Evolutionary conservation across 2,888 invertebrate genomes (phyloP).

Genomic region (Leptopilina drosophilae): DNA sequence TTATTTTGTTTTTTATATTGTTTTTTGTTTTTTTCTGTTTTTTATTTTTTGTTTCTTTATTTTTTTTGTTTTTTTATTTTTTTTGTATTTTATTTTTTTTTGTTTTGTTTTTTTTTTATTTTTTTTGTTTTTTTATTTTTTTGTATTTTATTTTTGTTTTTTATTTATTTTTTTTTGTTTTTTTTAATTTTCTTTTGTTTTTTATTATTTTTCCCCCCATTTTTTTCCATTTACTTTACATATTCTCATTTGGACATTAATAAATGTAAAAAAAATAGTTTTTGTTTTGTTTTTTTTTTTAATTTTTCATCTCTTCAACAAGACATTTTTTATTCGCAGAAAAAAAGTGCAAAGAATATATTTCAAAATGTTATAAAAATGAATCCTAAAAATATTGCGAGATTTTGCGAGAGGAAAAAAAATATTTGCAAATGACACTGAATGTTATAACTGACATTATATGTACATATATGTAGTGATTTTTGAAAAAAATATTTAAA

Average conservation of each 20-base stretch:
- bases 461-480: no score
- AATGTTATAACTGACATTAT: not conserved
- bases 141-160: no score
- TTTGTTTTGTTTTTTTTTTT: not conserved
- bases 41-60: not conserved
- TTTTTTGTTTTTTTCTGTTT: not conserved
- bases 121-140: no score
- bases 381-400: constrained; percentile 6
- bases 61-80: no score
- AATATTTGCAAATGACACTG: constrained; percentile 14
- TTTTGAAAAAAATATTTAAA: no score
- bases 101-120: no score
- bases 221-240: not conserved
- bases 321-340: not conserved
- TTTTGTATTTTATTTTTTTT: no score
- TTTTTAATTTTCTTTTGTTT: no score
- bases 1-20: no score
- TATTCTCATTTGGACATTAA: not conserved
- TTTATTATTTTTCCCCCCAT: no score
- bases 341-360: not conserved
- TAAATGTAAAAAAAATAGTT: not conserved
- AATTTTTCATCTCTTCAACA: not conserved
- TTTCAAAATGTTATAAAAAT: not conserved
- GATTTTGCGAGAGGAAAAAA: not conserved
- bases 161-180: no score